These are phyloP conservation scores for Hippocampus abdominalis DNA, from an alignment of 2,113 vertebrate species.

Conservation along the genomic window DNA sequence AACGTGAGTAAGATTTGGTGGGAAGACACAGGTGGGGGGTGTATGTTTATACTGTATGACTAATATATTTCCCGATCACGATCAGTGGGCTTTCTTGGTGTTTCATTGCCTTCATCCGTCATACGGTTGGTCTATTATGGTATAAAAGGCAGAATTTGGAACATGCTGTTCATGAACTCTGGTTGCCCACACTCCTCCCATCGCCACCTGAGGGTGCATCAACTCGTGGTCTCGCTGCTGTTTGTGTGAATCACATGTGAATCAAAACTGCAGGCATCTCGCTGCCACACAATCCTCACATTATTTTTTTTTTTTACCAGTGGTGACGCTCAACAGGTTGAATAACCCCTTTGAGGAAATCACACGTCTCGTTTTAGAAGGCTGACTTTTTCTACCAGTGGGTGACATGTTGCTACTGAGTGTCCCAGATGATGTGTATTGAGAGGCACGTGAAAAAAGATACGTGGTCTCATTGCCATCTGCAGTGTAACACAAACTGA, in stretches of 20 bases:
- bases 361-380: conserved; percentile 9
- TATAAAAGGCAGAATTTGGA: conserved; percentile 4
- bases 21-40: neutral
- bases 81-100: neutral
- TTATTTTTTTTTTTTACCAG: conserved; percentile 7
- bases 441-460: neutral
- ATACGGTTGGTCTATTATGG: neutral
- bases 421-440: neutral
- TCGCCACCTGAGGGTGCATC: conserved; percentile 13
- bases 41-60: neutral
- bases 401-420: neutral
- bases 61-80: neutral
- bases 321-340: conserved; percentile 32
- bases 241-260: conserved; percentile 53
- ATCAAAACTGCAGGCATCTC: conserved; percentile 1
- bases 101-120: neutral
- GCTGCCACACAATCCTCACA: conserved; percentile 36
- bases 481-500: neutral
- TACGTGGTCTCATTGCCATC: neutral
- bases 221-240: conserved; percentile 24
- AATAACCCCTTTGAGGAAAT: conserved; percentile 30
- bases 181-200: conserved; percentile 36
- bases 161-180: conserved; percentile 20
- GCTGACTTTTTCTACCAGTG: conserved; percentile 4
- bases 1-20: neutral